Evolutionary conservation across 2,888 invertebrate species (phyloP).

Genomic region (Oscheius sp.): DNA sequence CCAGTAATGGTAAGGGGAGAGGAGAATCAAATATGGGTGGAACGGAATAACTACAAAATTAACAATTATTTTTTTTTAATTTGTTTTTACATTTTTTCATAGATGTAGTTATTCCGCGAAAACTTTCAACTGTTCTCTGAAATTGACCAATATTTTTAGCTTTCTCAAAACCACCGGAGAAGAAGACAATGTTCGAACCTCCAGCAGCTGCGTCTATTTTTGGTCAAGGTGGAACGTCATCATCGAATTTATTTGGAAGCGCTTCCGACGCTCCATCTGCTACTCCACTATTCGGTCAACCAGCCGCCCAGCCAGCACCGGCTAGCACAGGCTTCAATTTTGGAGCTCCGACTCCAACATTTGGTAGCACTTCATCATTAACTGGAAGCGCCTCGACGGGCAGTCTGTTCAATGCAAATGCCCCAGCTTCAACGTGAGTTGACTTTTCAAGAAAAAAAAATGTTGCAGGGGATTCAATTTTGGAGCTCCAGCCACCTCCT

Average conservation of each 20-base stretch:
- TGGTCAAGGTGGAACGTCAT: neutral
- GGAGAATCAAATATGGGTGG: no score
- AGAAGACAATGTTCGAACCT: slow-evolving; percentile 4
- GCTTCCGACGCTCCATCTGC: neutral
- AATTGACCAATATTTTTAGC: neutral
- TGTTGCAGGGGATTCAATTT: slow-evolving; percentile 23
- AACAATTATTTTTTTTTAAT: no score
- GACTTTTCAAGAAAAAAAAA: neutral
- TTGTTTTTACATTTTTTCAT: no score
- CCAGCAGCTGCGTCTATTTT: neutral
- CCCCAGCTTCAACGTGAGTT: slow-evolving; percentile 17
- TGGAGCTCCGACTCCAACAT: slow-evolving; percentile 13
- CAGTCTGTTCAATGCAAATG: slow-evolving; percentile 1
- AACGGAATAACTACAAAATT: no score
- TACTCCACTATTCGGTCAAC: neutral
- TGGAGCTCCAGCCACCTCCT: slow-evolving; percentile 2
- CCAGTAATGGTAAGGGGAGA: no score
- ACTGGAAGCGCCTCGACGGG: slow-evolving; percentile 11
- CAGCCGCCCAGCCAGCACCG: no score
- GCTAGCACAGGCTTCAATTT: neutral
- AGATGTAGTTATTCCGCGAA: no score
- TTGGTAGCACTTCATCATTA: neutral
- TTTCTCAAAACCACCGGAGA: neutral
- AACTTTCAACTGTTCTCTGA: no score
- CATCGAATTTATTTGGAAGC: neutral